A percentile compares a stretch with the other conserved stretches of the same genome.
Conservation (phyloP, 2,113 vertebrate genomes). For the Cyprinodon tularosa region DNA sequence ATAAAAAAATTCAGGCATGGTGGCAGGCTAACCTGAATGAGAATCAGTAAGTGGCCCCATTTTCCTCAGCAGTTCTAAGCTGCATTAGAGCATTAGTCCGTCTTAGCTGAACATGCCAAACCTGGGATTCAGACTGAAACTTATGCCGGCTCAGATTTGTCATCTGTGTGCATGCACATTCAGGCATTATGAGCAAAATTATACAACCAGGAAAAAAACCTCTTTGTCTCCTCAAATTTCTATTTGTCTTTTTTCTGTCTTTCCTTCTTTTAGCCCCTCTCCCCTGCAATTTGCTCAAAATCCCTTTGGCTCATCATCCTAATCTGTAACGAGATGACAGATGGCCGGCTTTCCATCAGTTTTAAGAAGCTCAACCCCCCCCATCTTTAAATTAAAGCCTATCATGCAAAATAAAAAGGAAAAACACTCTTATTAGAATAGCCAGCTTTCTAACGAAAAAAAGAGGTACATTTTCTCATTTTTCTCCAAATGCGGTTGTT, state of each 20-base stretch:
- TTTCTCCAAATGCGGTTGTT: constrained; percentile 29
- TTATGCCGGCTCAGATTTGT: constrained; percentile 58
- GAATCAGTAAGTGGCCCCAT: constrained; percentile 60
- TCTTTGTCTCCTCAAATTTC: constrained; percentile 35
- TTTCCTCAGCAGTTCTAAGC: constrained; percentile 73
- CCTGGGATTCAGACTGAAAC: constrained; percentile 67
- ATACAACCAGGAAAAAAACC: constrained; percentile 44
- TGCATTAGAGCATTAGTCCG: constrained; percentile 75
- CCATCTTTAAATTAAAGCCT: constrained; percentile 55
- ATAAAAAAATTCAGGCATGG: constrained; percentile 26
- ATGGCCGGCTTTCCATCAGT: constrained; percentile 27
- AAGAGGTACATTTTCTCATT: constrained; percentile 30
- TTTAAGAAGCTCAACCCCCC: constrained; percentile 35
- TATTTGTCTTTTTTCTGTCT: constrained; percentile 11
- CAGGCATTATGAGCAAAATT: constrained; percentile 47
- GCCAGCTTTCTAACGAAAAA: constrained; percentile 17
- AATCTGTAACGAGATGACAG: constrained; percentile 53
- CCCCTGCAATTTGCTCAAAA: constrained; percentile 7
- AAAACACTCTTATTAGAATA: background rate
- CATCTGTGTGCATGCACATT: constrained; percentile 38
- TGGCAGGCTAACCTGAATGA: constrained; percentile 48
- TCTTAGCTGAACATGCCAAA: constrained; percentile 75
- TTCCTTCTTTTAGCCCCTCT: background rate
- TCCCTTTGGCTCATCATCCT: constrained; percentile 37
- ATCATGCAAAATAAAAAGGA: constrained; percentile 34